A percentile compares a stretch with the other conserved stretches of the same genome.
Conservation (phyloP, 2,888 invertebrate genomes). For the Scrobipalpa costella region DNA sequence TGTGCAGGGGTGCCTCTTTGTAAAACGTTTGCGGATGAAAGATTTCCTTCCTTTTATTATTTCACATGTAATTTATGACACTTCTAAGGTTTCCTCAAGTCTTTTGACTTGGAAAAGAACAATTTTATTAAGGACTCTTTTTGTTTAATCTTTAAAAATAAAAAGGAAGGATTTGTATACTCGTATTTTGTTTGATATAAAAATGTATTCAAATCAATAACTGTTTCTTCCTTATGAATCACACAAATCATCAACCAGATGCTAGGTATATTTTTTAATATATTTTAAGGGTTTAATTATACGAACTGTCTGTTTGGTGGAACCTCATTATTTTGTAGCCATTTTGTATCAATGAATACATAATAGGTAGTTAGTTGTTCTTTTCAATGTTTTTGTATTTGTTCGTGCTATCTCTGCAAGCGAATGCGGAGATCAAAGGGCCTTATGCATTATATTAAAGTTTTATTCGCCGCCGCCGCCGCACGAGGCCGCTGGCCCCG, state of each 20-base stretch:
- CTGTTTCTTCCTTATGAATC: too few species aligned
- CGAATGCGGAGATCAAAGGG: constrained; percentile 77
- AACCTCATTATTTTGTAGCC: neutral
- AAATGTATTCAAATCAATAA: too few species aligned
- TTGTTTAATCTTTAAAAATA: too few species aligned
- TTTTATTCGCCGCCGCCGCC: constrained; percentile 69
- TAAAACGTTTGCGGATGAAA: constrained; percentile 71
- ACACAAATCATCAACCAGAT: too few species aligned
- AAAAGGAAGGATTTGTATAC: too few species aligned
- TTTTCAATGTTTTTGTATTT: constrained; percentile 41
- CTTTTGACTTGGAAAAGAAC: constrained; percentile 50
- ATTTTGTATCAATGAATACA: constrained; percentile 32
- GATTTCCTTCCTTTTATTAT: constrained; percentile 73
- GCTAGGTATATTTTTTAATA: too few species aligned
- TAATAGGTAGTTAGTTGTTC: constrained; percentile 45
- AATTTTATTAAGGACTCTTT: constrained; percentile 41
- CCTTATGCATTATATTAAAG: constrained; percentile 80
- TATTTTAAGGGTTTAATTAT: too few species aligned
- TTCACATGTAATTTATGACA: constrained; percentile 74
- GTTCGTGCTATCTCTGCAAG: constrained; percentile 69
- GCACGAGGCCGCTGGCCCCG: constrained; percentile 58
- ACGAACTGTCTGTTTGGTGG: neutral
- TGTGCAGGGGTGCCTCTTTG: constrained; percentile 62
- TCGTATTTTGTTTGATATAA: too few species aligned
- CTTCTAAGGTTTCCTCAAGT: constrained; percentile 54